phyloP scores from a whole-genome alignment of 2,888 invertebrate species.

The Cataglyphis rosenhaueri region DNA sequence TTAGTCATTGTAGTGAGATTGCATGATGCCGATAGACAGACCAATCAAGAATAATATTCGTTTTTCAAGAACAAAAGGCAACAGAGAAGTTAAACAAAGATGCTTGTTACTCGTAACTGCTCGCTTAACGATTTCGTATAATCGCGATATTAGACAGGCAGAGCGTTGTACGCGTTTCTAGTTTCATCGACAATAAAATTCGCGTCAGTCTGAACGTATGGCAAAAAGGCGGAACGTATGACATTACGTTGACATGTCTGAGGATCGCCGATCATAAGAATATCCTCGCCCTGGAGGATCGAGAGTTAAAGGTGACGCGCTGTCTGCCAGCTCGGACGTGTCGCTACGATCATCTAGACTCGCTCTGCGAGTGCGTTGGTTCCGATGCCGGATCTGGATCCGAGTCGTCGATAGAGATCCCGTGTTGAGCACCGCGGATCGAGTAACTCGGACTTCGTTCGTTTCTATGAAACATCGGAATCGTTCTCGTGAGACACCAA shows the following conservation, averaged over 20 bases:
- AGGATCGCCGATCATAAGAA: slow-evolving; percentile 51
- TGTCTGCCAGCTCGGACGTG: slow-evolving; percentile 78
- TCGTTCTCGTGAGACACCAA: slow-evolving; percentile 22
- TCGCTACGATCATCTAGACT: slow-evolving; percentile 84
- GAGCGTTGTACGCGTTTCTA: not conserved
- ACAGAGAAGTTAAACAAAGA: not conserved
- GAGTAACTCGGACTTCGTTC: slow-evolving; percentile 82
- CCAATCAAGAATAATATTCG: not conserved
- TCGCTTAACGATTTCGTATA: not conserved
- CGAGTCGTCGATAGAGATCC: slow-evolving; percentile 83
- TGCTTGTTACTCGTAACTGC: not conserved
- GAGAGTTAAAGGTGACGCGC: slow-evolving; percentile 77
- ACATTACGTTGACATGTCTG: slow-evolving; percentile 26
- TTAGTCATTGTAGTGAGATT: slow-evolving; percentile 6
- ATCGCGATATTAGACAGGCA: slow-evolving; percentile 21
- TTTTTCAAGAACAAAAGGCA: not conserved
- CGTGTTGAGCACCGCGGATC: slow-evolving; percentile 80
- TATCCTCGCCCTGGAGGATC: slow-evolving; percentile 69
- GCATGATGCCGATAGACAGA: not conserved
- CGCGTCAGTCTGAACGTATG: not conserved
- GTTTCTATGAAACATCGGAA: slow-evolving; percentile 75
- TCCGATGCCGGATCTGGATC: slow-evolving; percentile 82
- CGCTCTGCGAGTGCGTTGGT: slow-evolving; percentile 82
- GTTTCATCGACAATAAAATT: not conserved
- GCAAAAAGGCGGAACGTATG: slow-evolving; percentile 1